These are phyloP conservation scores for Allacma fusca DNA, from an alignment of 2,888 invertebrate genomes.

Conservation along the genomic window DNA sequence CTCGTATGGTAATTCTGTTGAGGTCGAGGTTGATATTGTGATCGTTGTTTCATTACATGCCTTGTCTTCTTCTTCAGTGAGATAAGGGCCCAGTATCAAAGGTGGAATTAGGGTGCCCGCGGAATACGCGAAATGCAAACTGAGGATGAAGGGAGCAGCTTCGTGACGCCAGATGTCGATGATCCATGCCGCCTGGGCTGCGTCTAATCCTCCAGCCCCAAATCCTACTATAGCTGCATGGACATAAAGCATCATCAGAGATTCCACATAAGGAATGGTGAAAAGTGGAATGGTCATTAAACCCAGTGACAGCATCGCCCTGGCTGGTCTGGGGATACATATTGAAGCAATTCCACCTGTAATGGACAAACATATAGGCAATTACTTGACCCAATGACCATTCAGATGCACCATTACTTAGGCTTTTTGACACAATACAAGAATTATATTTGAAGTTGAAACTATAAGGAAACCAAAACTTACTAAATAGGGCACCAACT, in stretches of 20 bases:
- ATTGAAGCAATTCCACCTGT: not conserved
- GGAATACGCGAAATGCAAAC: constrained; percentile 48
- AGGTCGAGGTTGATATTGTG: not conserved
- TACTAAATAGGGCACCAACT: not conserved
- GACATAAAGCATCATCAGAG: constrained; percentile 34
- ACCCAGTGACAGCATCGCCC: not conserved
- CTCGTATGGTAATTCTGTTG: constrained; percentile 7
- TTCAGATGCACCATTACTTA: no score
- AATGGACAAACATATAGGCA: not conserved
- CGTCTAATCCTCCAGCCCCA: constrained; percentile 46
- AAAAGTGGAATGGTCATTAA: constrained; percentile 14
- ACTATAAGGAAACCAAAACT: no score
- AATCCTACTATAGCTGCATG: constrained; percentile 40
- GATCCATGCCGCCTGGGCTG: constrained; percentile 51
- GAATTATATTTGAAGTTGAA: not conserved
- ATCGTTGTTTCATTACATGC: not conserved
- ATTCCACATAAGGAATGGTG: constrained; percentile 34
- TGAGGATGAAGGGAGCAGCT: constrained; percentile 47
- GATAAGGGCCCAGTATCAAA: constrained; percentile 44
- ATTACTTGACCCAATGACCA: no score
- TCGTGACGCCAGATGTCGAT: constrained; percentile 50
- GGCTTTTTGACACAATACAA: no score
- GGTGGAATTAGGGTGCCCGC: constrained; percentile 46
- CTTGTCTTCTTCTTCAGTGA: constrained; percentile 18
- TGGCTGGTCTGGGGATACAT: not conserved